These are phyloP conservation scores for Lithobius niger DNA, from an alignment of 1,140 invertebrate genomes.

Conservation along the genomic window DNA sequence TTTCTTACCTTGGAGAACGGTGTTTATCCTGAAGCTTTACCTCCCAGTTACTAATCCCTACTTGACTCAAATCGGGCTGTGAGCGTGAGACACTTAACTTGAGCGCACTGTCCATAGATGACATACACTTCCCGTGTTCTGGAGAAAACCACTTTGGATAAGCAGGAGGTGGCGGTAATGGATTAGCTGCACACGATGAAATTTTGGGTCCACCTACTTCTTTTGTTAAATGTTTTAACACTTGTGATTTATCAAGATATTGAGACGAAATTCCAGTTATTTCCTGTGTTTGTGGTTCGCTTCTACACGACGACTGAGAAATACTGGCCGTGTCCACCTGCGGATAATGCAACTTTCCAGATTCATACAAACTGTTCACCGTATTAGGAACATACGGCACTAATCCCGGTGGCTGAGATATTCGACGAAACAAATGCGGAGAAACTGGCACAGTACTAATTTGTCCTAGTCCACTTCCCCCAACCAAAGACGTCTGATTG, in stretches of 20 bases:
- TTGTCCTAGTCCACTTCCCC: not conserved
- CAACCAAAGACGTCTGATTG: not conserved
- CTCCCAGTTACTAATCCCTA: slow-evolving; percentile 10
- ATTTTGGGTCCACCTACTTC: slow-evolving; percentile 30
- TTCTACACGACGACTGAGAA: not conserved
- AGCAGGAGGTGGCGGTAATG: slow-evolving; percentile 13
- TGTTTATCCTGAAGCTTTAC: no score
- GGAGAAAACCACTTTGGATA: slow-evolving; percentile 19
- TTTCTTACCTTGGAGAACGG: no score
- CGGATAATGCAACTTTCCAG: no score
- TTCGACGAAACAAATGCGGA: not conserved
- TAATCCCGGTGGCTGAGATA: not conserved
- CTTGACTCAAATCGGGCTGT: slow-evolving; percentile 47
- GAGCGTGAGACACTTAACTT: slow-evolving; percentile 45
- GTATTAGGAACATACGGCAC: not conserved
- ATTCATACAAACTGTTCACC: no score
- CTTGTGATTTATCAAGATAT: slow-evolving; percentile 63
- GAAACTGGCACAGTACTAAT: not conserved
- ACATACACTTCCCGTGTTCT: slow-evolving; percentile 5
- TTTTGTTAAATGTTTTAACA: slow-evolving; percentile 73
- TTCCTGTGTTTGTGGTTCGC: slow-evolving; percentile 38
- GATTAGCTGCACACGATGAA: not conserved
- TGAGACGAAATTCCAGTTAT: slow-evolving; percentile 73
- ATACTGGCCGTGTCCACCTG: no score
- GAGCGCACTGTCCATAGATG: not conserved